Evolutionary conservation across 2,797 vertebrate genomes (phyloP).

Genomic region (Micrastur ruficollis): DNA sequence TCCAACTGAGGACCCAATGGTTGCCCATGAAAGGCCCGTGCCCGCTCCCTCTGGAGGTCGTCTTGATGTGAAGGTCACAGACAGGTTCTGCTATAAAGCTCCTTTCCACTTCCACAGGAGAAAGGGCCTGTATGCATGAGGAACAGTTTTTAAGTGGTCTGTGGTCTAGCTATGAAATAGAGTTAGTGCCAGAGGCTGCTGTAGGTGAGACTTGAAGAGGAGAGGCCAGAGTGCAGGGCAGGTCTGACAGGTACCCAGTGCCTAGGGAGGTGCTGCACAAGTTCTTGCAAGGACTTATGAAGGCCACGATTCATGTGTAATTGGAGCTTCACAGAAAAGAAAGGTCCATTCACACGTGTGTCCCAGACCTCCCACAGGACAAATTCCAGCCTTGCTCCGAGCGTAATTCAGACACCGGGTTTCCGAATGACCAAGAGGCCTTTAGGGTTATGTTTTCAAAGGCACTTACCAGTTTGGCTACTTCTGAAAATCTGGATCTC

Average conservation of each 20-base stretch:
- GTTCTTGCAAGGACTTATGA: neutral
- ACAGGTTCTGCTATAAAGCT: neutral
- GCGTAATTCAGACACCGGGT: neutral
- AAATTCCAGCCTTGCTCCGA: neutral
- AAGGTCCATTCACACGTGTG: neutral
- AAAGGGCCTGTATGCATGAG: neutral
- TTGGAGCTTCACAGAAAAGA: neutral
- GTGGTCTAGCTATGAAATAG: fast-evolving
- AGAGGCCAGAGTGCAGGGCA: neutral
- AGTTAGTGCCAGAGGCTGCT: neutral
- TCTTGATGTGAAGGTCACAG: neutral
- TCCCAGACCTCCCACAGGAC: neutral
- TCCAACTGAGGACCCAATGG: fast-evolving
- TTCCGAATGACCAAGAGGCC: neutral
- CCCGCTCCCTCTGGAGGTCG: fast-evolving
- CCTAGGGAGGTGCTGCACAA: neutral
- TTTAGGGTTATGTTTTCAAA: neutral
- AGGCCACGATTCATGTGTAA: neutral
- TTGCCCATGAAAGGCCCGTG: neutral
- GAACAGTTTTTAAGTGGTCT: neutral
- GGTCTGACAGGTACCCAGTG: neutral
- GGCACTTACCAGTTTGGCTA: neutral
- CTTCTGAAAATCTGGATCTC: neutral
- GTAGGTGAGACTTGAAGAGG: neutral
- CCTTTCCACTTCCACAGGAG: neutral